Base-by-base conservation (phyloP, 1,140 invertebrate genomes). In the Himalopsyche phryganea region DNA sequence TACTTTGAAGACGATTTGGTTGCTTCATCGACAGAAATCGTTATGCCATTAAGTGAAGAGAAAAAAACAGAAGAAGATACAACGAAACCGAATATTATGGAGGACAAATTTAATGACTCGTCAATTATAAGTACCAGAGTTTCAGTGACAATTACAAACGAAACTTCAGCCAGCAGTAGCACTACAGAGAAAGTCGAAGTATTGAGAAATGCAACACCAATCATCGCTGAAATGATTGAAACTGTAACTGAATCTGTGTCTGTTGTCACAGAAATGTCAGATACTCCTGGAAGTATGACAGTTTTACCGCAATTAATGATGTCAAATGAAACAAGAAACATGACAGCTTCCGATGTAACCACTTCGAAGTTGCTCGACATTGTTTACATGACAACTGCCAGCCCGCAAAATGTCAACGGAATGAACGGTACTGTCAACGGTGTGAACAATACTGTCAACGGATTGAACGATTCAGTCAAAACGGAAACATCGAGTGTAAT, bases 1-100 rank as follows among this genome's bases (percentile, higher is more conserved):
- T 35, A 44, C 7, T 15, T 58, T 18, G 56, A 54, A 40, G 52
- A 59, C 18, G 60, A 65, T 47, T 44, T 60, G n/a, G 46, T 61
- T 50, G 64, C 61, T 17, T 60, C 53, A 13, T 65, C 60, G 19
- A 61, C 50, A 13, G 60, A 66, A 63, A 45, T 57, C 2, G 45
- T 50, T 14, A 44, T 49, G n/a, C 41, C 42, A 1, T 7, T 11
- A 32, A 45, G 11, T 40, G 15, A 40, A 13, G n/a, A 40, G 3
- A 15, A 40, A 40, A 40, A 40, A 11, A 40, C 15, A n/a, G 38
- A 40, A 40, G 38, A 40, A 13, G 15, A 13, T 13, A 40, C 11
- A 11, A 40, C n/a, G 38, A 40, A 15, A 13, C 3, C 38, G 15
- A 40, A 6, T 35, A 35, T n/a, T 7, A 35, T 13, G 11, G 38